phyloP scores from a whole-genome alignment of 2,888 invertebrate species.

The Artemia sp. region DNA sequence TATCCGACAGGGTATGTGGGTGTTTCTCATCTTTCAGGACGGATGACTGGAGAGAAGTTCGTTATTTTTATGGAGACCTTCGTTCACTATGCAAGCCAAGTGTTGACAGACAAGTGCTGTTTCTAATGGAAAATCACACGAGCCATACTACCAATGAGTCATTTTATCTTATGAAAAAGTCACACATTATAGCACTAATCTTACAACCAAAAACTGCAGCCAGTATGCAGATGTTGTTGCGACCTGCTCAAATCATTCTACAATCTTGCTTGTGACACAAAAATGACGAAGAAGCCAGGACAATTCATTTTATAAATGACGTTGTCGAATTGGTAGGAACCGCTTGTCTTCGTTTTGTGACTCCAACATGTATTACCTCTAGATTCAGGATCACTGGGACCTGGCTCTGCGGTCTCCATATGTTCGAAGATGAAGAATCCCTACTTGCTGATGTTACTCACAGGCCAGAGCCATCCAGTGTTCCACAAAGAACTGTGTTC shows the following conservation, averaged over 20 bases:
- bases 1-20: no score
- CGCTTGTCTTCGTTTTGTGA: constrained; percentile 15
- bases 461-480: no score
- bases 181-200: constrained; percentile 18
- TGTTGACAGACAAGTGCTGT: no score
- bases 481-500: no score
- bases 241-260: constrained; percentile 20
- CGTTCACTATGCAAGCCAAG: no score
- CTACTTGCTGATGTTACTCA: constrained; percentile 5
- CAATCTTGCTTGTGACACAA: constrained; percentile 19
- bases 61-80: no score
- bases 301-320: constrained; percentile 20
- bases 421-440: constrained; percentile 13
- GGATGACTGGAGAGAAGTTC: no score
- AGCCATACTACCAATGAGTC: constrained; percentile 4
- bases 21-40: no score
- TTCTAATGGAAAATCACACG: no score
- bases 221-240: constrained; percentile 10
- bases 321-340: constrained; percentile 1
- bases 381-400: constrained; percentile 12
- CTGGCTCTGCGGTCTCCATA: constrained; percentile 15
- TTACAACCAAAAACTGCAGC: constrained; percentile 6
- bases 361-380: constrained; percentile 7
- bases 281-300: constrained; percentile 18
- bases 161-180: constrained; percentile 13